These are phyloP conservation scores for Eupristina koningsbergeri DNA, from an alignment of 1,140 invertebrate species.

Conservation along the genomic window DNA sequence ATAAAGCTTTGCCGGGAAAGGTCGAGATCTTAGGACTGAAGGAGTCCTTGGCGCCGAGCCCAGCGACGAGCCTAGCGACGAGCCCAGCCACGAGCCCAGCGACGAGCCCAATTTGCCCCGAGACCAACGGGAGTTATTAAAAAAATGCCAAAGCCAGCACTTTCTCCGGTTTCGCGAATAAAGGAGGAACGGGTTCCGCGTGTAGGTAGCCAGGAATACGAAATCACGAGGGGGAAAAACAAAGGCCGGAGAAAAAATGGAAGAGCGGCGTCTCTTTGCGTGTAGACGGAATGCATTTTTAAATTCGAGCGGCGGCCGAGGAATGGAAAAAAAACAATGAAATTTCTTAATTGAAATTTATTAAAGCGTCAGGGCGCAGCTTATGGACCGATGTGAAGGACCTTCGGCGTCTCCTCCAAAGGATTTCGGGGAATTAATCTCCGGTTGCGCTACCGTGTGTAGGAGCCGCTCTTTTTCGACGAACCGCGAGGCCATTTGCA, in stretches of 20 bases:
- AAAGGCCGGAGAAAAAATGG: neutral
- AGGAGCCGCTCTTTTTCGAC: conserved; percentile 18
- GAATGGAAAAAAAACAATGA: conserved; percentile 35
- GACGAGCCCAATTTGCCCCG: neutral
- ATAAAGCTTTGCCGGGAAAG: neutral
- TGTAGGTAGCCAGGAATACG: neutral
- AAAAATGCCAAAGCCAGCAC: neutral
- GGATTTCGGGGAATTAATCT: conserved; percentile 46
- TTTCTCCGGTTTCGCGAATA: neutral
- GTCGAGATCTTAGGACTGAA: neutral
- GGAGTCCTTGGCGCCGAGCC: neutral
- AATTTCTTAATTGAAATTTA: conserved; percentile 53
- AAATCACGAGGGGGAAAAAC: conserved; percentile 5
- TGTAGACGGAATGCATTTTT: conserved; percentile 20
- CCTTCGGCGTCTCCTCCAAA: conserved; percentile 14
- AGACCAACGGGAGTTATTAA: neutral
- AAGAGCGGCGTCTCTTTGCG: neutral
- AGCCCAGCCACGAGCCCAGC: neutral
- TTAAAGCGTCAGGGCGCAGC: conserved; percentile 43
- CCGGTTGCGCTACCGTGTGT: neutral
- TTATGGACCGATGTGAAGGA: conserved; percentile 17
- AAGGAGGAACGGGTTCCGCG: neutral
- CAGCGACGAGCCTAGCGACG: neutral
- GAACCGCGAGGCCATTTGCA: conserved; percentile 42
- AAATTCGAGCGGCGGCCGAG: neutral